Percentiles rank a stretch among this genome's conserved stretches.
These are phyloP conservation scores for Latheticus oryzae DNA, from an alignment of 2,888 invertebrate genomes.

Conservation along the genomic window DNA sequence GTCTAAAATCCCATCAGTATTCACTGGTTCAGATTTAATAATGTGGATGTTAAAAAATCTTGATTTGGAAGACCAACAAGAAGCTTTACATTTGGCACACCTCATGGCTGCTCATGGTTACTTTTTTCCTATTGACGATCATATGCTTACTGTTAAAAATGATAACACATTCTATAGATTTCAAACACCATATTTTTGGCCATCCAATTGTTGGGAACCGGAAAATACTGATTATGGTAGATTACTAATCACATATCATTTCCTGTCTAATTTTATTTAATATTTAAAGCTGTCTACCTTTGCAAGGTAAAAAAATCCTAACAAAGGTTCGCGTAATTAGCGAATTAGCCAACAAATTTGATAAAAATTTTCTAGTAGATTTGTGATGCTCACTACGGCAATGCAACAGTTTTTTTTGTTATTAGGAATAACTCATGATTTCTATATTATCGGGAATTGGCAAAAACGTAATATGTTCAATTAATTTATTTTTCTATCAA, in stretches of 20 bases:
- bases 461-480: too few relatives aligned
- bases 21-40: slow-evolving; percentile 89
- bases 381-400: too few relatives aligned
- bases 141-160: slow-evolving; percentile 95
- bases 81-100: slow-evolving; percentile 95
- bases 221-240: slow-evolving; percentile 99
- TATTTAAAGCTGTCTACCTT: slow-evolving; percentile 88
- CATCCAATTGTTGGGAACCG: slow-evolving; percentile 98
- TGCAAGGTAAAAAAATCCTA: too few relatives aligned
- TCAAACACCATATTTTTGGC: slow-evolving; percentile 99
- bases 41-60: slow-evolving; percentile 94
- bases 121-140: slow-evolving; percentile 98
- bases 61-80: slow-evolving; percentile 90
- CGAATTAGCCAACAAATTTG: too few relatives aligned
- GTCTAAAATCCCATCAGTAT: slow-evolving; percentile 97
- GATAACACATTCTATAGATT: slow-evolving; percentile 97
- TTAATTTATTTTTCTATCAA: too few relatives aligned
- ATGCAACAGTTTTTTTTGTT: too few relatives aligned
- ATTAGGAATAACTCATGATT: too few relatives aligned
- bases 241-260: too few relatives aligned
- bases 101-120: slow-evolving; percentile 97
- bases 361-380: too few relatives aligned
- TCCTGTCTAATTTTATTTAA: slow-evolving; percentile 6
- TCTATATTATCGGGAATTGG: too few relatives aligned
- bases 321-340: too few relatives aligned